Evolutionary conservation across 2,797 vertebrate species (phyloP).

Genomic region (Hemibagrus guttatus): DNA sequence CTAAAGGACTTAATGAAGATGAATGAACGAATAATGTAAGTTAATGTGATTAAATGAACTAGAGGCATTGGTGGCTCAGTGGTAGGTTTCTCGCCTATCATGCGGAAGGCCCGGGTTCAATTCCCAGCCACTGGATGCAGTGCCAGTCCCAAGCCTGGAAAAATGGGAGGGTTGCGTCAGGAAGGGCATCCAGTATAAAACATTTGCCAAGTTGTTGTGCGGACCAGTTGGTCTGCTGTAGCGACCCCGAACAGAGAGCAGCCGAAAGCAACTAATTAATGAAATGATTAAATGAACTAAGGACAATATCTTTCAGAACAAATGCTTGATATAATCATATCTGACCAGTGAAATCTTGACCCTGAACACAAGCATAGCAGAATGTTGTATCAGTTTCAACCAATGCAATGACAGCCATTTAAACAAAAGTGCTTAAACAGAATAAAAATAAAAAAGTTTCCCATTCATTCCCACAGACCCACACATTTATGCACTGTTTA

Average conservation of each 20-base stretch:
- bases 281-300: background rate
- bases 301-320: background rate
- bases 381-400: background rate
- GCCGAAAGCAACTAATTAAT: no score
- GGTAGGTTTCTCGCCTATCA: no score
- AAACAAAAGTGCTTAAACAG: no score
- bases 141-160: no score
- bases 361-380: background rate
- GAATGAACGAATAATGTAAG: background rate
- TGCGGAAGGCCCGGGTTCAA: no score
- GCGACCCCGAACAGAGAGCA: no score
- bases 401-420: background rate
- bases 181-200: no score
- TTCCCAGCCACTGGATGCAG: no score
- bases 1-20: background rate
- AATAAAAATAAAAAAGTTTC: background rate
- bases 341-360: background rate
- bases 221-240: no score
- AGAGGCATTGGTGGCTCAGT: no score
- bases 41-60: background rate
- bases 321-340: background rate
- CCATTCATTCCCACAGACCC: background rate
- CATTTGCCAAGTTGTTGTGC: no score
- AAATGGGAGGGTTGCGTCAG: no score
- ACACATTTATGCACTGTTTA: background rate